Percentiles rank a stretch among this genome's conserved stretches.
These are phyloP conservation scores for Herminia tarsipennalis DNA, from an alignment of 2,888 invertebrate species.

Conservation along the genomic window DNA sequence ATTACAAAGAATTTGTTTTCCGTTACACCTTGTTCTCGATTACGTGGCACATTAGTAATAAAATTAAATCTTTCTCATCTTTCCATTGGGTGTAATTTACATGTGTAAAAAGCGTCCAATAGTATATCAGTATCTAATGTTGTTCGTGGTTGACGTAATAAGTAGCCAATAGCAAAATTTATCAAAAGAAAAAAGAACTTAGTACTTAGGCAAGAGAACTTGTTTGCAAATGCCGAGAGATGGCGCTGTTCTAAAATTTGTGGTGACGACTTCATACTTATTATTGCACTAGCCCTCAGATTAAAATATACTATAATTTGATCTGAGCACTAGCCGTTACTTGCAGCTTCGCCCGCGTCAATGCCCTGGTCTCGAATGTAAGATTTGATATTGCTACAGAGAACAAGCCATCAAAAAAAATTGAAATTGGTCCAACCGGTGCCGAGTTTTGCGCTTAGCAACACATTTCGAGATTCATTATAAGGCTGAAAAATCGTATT, in stretches of 20 bases:
- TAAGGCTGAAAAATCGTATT: too few relatives aligned
- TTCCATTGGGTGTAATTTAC: slow-evolving; percentile 12
- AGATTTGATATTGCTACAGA: too few relatives aligned
- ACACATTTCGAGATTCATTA: too few relatives aligned
- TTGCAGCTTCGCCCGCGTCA: too few relatives aligned
- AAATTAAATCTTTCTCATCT: neutral
- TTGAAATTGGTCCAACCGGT: too few relatives aligned
- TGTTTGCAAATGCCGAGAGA: slow-evolving; percentile 19
- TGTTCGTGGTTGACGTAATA: neutral
- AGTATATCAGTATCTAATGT: neutral
- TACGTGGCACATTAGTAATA: slow-evolving; percentile 48
- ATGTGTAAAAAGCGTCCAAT: slow-evolving; percentile 10
- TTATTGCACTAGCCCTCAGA: too few relatives aligned
- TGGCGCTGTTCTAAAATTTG: slow-evolving; percentile 29
- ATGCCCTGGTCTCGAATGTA: too few relatives aligned
- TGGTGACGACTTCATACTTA: too few relatives aligned
- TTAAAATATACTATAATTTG: too few relatives aligned
- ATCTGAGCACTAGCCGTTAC: too few relatives aligned
- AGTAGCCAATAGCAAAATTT: neutral
- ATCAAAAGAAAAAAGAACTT: slow-evolving; percentile 24
- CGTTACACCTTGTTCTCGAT: slow-evolving; percentile 53
- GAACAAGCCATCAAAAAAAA: too few relatives aligned
- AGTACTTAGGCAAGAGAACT: neutral
- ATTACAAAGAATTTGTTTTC: slow-evolving; percentile 67
- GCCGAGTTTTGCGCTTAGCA: too few relatives aligned